phyloP scores from a whole-genome alignment of 2,888 invertebrate species.

The Amiota minor region DNA sequence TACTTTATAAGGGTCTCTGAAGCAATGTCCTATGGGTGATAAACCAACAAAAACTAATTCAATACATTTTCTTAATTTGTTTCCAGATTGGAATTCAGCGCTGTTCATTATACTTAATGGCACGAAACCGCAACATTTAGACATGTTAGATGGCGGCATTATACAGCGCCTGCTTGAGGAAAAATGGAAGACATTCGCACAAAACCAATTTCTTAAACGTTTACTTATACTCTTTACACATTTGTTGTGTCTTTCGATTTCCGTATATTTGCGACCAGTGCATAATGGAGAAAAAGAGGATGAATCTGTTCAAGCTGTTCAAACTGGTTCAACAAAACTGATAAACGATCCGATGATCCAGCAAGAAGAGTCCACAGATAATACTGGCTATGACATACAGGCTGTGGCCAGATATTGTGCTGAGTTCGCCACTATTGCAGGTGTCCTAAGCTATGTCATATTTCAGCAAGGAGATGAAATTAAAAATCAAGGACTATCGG shows the following conservation, averaged over 20 bases:
- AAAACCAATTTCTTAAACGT: slow-evolving; percentile 93
- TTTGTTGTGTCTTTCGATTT: slow-evolving; percentile 88
- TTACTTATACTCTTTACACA: slow-evolving; percentile 91
- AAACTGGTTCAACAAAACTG: slow-evolving; percentile 4
- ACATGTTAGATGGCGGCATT: slow-evolving; percentile 98
- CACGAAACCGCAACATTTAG: slow-evolving; percentile 96
- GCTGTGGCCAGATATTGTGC: slow-evolving; percentile 80
- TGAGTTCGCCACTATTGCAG: slow-evolving; percentile 88
- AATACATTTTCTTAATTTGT: slow-evolving; percentile 13
- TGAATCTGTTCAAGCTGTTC: slow-evolving; percentile 43
- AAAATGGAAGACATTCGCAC: slow-evolving; percentile 99
- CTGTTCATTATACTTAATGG: slow-evolving; percentile 97
- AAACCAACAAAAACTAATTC: background rate
- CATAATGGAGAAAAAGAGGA: slow-evolving; percentile 65
- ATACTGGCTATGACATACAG: slow-evolving; percentile 71
- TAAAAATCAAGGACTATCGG: slow-evolving; percentile 91
- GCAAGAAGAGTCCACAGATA: slow-evolving; percentile 16
- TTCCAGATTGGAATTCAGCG: slow-evolving; percentile 96
- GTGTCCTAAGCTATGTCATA: slow-evolving; percentile 90
- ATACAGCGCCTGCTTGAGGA: slow-evolving; percentile 97
- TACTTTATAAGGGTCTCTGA: background rate
- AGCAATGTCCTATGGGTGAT: background rate
- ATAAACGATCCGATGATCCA: slow-evolving; percentile 14
- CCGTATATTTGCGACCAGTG: slow-evolving; percentile 91
- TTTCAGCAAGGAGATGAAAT: slow-evolving; percentile 96